Conservation (phyloP, 2,888 invertebrate species). For the Epinotia ramella region DNA sequence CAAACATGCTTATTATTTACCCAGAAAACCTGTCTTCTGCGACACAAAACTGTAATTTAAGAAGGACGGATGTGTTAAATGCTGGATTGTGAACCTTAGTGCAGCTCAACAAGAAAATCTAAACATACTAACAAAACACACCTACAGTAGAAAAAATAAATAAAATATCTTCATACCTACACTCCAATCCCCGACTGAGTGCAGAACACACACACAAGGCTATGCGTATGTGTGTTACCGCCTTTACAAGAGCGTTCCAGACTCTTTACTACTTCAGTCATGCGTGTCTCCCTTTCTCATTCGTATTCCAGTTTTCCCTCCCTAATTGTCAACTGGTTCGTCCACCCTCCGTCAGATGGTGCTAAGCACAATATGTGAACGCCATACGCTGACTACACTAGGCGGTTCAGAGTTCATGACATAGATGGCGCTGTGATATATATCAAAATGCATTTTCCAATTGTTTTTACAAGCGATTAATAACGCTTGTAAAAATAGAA, state of each 20-base stretch:
- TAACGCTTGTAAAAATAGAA: too few species aligned
- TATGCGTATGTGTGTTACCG: background rate
- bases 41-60: too few species aligned
- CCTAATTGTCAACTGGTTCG: conserved; percentile 42
- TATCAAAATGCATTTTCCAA: background rate
- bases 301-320: background rate
- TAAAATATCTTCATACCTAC: background rate
- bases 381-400: background rate
- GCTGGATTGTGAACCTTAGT: too few species aligned
- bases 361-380: conserved; percentile 11
- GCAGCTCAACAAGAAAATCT: too few species aligned
- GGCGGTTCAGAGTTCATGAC: conserved; percentile 43
- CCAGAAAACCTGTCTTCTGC: too few species aligned
- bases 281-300: background rate
- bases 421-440: conserved; percentile 56
- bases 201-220: background rate
- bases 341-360: conserved; percentile 52
- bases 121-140: too few species aligned
- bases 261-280: background rate
- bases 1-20: too few species aligned
- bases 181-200: background rate
- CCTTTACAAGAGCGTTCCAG: background rate
- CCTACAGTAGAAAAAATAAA: too few species aligned
- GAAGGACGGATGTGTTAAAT: too few species aligned
- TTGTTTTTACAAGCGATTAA: background rate